phyloP scores from a whole-genome alignment of 2,797 vertebrate genomes.

The Hippopotamyrus pictus region DNA sequence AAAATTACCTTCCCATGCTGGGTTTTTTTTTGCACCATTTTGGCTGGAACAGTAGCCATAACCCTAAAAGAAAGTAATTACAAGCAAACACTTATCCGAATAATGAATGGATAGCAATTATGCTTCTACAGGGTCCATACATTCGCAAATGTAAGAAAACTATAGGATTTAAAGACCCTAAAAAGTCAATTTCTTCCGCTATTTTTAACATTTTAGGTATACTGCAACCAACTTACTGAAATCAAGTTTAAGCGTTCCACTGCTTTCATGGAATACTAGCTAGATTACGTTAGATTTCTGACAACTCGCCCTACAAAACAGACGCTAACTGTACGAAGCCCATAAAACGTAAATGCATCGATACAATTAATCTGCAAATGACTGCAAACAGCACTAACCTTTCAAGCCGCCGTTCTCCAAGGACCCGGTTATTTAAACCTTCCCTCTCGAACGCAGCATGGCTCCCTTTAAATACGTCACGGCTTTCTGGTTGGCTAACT shows the following conservation, averaged over 20 bases:
- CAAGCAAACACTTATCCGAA: neutral
- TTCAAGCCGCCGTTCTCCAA: neutral
- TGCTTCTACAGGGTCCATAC: neutral
- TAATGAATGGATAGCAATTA: neutral
- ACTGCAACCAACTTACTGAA: neutral
- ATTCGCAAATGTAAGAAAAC: neutral
- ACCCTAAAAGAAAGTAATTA: constrained; percentile 31
- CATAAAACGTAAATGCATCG: neutral
- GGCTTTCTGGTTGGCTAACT: constrained; percentile 48
- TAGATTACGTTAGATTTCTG: neutral
- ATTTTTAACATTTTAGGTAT: neutral
- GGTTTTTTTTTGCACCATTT: constrained; percentile 33
- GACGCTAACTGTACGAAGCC: neutral
- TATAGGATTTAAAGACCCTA: neutral
- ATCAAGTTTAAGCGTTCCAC: neutral
- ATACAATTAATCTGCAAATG: neutral
- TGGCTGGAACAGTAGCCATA: constrained; percentile 54
- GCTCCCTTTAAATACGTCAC: constrained; percentile 48
- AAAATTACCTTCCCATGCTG: constrained; percentile 37
- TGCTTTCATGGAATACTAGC: neutral
- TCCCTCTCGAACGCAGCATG: constrained; percentile 40
- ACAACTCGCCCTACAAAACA: neutral
- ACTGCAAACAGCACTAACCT: neutral
- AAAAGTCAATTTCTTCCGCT: neutral
- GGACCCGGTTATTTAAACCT: constrained; percentile 50